These are phyloP conservation scores for Meleagris gallopavo DNA, from an alignment of 2,113 vertebrate species.

Conservation along the genomic window DNA sequence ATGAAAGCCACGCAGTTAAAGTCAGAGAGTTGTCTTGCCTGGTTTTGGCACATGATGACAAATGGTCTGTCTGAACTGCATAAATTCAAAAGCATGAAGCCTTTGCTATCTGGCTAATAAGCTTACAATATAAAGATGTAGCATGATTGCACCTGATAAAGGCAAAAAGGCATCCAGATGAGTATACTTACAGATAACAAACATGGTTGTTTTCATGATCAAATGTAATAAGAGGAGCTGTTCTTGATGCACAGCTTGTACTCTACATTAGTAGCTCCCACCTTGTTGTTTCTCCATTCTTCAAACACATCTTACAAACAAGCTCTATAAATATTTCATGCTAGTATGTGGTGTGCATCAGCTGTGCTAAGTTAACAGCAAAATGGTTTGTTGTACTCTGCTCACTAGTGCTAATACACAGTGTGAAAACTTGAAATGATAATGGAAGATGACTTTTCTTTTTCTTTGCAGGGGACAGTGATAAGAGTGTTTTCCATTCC, in stretches of 20 bases:
- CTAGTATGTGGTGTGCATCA: neutral
- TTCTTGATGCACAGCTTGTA: conserved; percentile 1
- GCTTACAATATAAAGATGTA: neutral
- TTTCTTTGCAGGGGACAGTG: conserved; percentile 88
- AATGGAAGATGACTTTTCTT: neutral
- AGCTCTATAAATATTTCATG: conserved; percentile 43
- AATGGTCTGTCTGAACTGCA: neutral
- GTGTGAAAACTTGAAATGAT: neutral
- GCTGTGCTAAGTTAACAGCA: neutral
- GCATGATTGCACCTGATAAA: neutral
- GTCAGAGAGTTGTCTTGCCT: neutral
- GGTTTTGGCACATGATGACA: neutral
- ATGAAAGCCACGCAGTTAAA: conserved; percentile 10
- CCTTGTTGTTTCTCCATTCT: neutral
- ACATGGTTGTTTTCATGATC: neutral
- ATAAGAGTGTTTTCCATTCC: conserved; percentile 99
- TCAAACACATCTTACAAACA: neutral
- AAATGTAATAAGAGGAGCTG: conserved; percentile 8
- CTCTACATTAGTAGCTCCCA: neutral
- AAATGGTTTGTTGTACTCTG: neutral
- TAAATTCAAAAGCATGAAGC: neutral
- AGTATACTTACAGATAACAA: neutral
- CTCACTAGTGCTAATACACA: neutral
- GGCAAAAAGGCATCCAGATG: neutral
- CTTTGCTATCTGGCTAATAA: neutral